These are phyloP conservation scores for Scleropages formosus DNA, from an alignment of 2,797 vertebrate species.

Conservation along the genomic window DNA sequence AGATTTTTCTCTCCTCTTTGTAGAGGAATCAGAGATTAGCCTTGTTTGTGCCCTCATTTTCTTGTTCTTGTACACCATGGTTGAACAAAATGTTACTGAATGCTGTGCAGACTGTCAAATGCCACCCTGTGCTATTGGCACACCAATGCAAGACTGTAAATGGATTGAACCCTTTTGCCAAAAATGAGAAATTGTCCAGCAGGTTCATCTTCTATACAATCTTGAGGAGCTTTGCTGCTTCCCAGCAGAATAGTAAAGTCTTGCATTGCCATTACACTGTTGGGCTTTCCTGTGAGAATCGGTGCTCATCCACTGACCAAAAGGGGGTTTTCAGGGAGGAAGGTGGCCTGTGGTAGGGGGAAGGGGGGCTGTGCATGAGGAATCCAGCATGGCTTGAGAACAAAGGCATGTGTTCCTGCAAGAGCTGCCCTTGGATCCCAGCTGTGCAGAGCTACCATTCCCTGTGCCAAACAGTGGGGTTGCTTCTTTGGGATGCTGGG, in stretches of 20 bases:
- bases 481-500: slow-evolving; percentile 17
- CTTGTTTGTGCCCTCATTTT: no score
- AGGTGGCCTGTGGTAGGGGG: background rate
- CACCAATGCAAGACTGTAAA: background rate
- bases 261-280: background rate
- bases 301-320: background rate
- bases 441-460: slow-evolving; percentile 60
- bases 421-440: slow-evolving; percentile 57
- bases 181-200: background rate
- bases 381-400: slow-evolving; percentile 50
- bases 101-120: slow-evolving; percentile 20
- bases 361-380: slow-evolving; percentile 32
- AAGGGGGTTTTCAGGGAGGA: background rate
- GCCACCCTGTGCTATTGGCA: background rate
- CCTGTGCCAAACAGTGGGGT: slow-evolving; percentile 62
- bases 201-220: background rate
- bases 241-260: background rate
- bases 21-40: background rate
- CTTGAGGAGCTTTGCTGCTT: background rate
- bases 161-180: background rate
- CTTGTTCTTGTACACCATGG: no score
- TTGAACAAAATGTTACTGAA: no score
- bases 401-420: slow-evolving; percentile 63
- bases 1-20: background rate
- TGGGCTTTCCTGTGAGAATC: background rate